Base-by-base conservation (phyloP, 2,113 vertebrate genomes). In the Lethenteron reissneri region DNA sequence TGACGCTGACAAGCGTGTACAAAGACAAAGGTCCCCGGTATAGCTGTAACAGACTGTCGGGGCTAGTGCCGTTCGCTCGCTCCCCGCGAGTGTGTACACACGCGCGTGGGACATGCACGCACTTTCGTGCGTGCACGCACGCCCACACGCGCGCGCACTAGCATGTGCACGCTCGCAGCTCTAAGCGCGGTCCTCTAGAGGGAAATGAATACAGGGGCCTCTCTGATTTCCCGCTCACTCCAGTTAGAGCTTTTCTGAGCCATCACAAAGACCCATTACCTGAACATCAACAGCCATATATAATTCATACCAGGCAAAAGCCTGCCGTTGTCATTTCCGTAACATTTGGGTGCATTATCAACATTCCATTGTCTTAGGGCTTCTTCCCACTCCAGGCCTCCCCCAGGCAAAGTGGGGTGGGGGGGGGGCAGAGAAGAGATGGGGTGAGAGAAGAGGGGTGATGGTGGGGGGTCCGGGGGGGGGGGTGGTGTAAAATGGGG, bases 271-370 rank as follows among this genome's bases (percentile, higher is more conserved):
- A 25, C 64, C 64, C 64, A 68, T 68, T 68, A 68, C 64, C 64
- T 17, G 64, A 68, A 68, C 64, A 68, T 68, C 64, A 68, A 68
- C 64, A 68, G 64, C n/a, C 64, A 68, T 68, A 68, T 25, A 68
- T 68, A 17, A 68, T 68, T 68, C n/a, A 68, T 68, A 11, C n/a
- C 11, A 68, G 64, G 64, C 64, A 68, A 68, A 68, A 68, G 64
- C 64, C 64, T 25, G n/a, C 25, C 64, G 64, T 25, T 68, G 64
- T 68, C 64, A 68, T 68, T 68, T 68, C 64, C 64, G 64, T 68
- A 68, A 68, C 64, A 68, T 68, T 68, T n/a, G n/a, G 64, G 64
- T 17, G 25, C 64, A 68, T 68, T 68, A 68, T 68, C 64, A 68
- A 68, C 64, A 68, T 68, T 25, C 64, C 64, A 68, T 68, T 68